These are phyloP conservation scores for Xestia ashworthii DNA, from an alignment of 2,888 invertebrate genomes.

Conservation along the genomic window DNA sequence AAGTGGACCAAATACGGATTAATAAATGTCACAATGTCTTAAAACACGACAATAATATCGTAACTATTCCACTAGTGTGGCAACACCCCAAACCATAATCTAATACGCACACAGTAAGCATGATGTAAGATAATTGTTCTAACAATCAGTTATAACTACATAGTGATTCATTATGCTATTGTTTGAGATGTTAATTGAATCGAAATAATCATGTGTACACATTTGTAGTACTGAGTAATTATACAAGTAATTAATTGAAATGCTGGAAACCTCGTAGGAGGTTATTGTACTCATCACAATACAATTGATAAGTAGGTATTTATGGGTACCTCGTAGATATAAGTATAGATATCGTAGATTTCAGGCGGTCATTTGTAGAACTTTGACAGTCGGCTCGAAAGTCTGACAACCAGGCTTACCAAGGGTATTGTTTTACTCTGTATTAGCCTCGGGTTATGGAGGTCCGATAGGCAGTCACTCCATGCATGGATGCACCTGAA, in stretches of 20 bases:
- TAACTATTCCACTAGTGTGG: neutral
- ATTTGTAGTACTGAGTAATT: neutral
- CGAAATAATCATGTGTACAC: conserved; percentile 16
- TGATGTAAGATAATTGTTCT: conserved; percentile 46
- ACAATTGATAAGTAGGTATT: neutral
- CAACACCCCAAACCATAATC: conserved; percentile 20
- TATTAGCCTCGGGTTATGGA: too few relatives aligned
- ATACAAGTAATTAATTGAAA: neutral
- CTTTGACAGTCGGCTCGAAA: too few relatives aligned
- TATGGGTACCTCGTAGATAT: neutral
- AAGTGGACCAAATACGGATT: too few relatives aligned
- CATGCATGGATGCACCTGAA: too few relatives aligned
- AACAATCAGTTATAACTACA: conserved; percentile 31
- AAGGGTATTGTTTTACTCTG: too few relatives aligned
- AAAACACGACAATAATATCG: neutral
- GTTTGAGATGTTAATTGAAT: conserved; percentile 33
- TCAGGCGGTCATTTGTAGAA: too few relatives aligned
- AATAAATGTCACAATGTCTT: too few relatives aligned
- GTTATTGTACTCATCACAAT: neutral
- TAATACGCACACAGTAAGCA: conserved; percentile 22
- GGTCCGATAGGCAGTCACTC: too few relatives aligned
- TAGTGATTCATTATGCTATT: conserved; percentile 16
- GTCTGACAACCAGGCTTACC: too few relatives aligned
- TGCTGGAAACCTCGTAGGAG: neutral
- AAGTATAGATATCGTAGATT: too few relatives aligned